These are phyloP conservation scores for Tetragonisca angustula DNA, from an alignment of 2,888 invertebrate genomes.

Conservation along the genomic window DNA sequence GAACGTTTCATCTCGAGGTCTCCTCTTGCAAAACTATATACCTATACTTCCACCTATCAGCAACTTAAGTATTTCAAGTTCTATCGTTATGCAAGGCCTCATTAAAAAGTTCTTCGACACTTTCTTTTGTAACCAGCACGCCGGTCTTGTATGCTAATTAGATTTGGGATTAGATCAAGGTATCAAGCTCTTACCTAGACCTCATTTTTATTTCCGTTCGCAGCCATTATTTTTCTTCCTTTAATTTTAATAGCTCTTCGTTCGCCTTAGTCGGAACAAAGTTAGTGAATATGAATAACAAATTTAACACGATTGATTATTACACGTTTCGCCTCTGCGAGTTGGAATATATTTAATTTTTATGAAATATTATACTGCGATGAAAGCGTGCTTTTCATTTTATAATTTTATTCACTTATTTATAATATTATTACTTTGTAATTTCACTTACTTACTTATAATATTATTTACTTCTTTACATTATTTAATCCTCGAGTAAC, in stretches of 20 bases:
- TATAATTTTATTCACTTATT: too few species aligned
- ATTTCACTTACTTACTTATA: too few species aligned
- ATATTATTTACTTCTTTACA: too few species aligned
- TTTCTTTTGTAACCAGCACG: neutral
- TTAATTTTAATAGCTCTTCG: neutral
- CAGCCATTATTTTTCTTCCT: neutral
- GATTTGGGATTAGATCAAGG: neutral
- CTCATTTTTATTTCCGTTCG: neutral
- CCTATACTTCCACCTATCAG: neutral
- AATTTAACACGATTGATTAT: too few species aligned
- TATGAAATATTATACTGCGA: too few species aligned
- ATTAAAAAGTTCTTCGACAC: neutral
- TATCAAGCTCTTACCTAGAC: neutral
- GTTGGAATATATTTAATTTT: too few species aligned
- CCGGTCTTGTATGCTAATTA: neutral
- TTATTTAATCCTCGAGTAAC: too few species aligned
- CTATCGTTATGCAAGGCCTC: neutral
- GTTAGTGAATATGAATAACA: too few species aligned
- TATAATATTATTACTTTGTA: too few species aligned
- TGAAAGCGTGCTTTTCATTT: too few species aligned
- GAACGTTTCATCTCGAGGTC: neutral
- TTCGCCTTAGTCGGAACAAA: neutral
- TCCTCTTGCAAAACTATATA: neutral
- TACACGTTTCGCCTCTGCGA: too few species aligned
- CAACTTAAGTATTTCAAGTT: neutral